Evolutionary conservation across 2,888 invertebrate genomes (phyloP).

Genomic region (Galerucella nymphaeae): DNA sequence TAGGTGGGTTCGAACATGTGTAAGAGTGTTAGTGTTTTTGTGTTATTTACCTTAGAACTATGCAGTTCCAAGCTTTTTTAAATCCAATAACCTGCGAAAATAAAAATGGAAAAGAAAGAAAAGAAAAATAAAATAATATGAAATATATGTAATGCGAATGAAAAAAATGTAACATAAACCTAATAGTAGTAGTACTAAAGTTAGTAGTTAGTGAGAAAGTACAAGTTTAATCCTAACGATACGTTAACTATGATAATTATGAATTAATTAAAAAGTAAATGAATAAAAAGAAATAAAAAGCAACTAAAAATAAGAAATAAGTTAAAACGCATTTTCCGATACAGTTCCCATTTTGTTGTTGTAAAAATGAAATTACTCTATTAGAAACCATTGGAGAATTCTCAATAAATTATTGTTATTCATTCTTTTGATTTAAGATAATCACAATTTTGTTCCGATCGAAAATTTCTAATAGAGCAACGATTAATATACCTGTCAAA

Average conservation of each 20-base stretch:
- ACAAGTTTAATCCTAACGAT: constrained; percentile 16
- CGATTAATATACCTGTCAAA: constrained; percentile 10
- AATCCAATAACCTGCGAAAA: constrained; percentile 52
- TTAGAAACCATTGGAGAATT: not conserved
- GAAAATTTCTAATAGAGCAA: not conserved
- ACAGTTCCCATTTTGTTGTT: constrained; percentile 33
- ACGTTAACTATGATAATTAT: constrained; percentile 6
- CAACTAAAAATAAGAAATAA: constrained; percentile 25
- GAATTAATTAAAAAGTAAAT: constrained; percentile 13
- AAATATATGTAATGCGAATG: constrained; percentile 32
- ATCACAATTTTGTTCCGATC: not conserved
- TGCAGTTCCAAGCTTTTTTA: constrained; percentile 47
- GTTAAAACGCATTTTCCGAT: constrained; percentile 36
- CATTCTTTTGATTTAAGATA: no score
- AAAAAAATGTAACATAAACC: constrained; percentile 26
- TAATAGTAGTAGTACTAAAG: constrained; percentile 26
- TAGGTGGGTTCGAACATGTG: constrained; percentile 47
- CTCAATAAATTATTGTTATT: not conserved
- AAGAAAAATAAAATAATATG: constrained; percentile 44
- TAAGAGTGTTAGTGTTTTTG: constrained; percentile 45
- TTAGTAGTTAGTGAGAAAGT: constrained; percentile 17
- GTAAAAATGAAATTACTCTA: constrained; percentile 12
- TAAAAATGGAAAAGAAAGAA: constrained; percentile 49
- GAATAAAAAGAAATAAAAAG: constrained; percentile 26
- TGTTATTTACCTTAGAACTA: constrained; percentile 52